phyloP scores from a whole-genome alignment of 1,140 invertebrate species.

The Coelopa frigida region DNA sequence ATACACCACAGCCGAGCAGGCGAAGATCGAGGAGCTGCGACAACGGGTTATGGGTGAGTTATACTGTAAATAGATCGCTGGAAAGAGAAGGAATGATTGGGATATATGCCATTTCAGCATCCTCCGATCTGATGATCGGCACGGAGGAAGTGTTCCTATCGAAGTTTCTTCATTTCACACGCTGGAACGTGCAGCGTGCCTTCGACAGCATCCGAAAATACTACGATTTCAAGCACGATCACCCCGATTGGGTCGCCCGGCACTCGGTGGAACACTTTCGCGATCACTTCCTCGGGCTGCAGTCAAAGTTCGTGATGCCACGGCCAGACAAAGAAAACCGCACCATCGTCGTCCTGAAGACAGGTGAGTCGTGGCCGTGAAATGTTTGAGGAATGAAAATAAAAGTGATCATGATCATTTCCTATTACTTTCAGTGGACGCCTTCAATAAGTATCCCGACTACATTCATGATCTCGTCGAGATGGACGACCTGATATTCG shows the following conservation, averaged over 20 bases:
- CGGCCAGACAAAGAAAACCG: constrained; percentile 31
- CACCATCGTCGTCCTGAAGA: constrained; percentile 31
- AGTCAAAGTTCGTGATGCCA: constrained; percentile 35
- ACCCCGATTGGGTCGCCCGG: constrained; percentile 36
- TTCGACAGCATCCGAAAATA: constrained; percentile 32
- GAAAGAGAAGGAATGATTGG: background rate
- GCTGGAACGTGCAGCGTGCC: constrained; percentile 31
- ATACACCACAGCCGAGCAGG: constrained; percentile 4
- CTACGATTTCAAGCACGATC: constrained; percentile 33
- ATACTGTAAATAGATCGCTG: background rate
- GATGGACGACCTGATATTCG: constrained; percentile 41
- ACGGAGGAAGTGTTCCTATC: constrained; percentile 33
- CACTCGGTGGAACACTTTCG: constrained; percentile 28
- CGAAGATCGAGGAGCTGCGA: constrained; percentile 7
- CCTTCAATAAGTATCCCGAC: constrained; percentile 32
- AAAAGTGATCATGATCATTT: too few relatives aligned
- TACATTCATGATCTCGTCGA: constrained; percentile 34
- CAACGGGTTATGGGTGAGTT: constrained; percentile 9
- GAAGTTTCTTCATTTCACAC: constrained; percentile 29
- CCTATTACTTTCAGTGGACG: constrained; percentile 26
- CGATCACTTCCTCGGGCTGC: constrained; percentile 23
- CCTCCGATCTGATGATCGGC: constrained; percentile 25
- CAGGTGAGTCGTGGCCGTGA: background rate
- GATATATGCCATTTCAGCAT: constrained; percentile 17
- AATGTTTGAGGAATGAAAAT: too few relatives aligned